A percentile compares a stretch with the other conserved stretches of the same genome.
Evolutionary conservation across 1,140 invertebrate genomes (phyloP).

Genomic region (Gyrodactylus bullatarudis): DNA sequence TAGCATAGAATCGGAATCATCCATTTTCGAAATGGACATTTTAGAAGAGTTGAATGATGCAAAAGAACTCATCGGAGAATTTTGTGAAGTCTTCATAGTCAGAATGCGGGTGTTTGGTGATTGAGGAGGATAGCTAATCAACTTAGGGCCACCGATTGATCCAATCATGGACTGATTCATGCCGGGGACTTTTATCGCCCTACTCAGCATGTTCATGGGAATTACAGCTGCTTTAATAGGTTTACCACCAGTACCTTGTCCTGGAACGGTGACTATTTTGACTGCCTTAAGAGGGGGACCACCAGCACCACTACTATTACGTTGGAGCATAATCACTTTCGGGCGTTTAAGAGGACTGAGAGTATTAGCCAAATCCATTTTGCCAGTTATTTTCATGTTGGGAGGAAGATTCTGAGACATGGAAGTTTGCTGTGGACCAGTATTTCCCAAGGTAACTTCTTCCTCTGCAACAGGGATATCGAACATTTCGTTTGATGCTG

Average conservation of each 20-base stretch:
- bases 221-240: neutral
- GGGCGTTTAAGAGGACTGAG: neutral
- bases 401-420: no score
- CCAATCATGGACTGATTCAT: no score
- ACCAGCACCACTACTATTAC: neutral
- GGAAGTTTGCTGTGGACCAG: neutral
- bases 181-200: neutral
- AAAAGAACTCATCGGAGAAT: neutral
- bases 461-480: neutral
- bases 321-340: neutral
- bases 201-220: neutral
- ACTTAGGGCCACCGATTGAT: no score
- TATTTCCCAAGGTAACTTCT: neutral
- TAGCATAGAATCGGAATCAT: neutral
- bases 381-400: no score
- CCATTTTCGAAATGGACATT: no score
- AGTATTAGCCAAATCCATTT: no score
- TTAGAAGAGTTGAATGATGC: neutral
- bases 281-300: neutral
- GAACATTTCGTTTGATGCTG: neutral
- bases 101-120: no score
- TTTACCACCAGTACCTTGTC: neutral
- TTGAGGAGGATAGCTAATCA: neutral
- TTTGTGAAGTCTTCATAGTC: neutral
- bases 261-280: neutral